Base-by-base conservation (phyloP, 2,888 invertebrate species). In the Selenia dentaria region DNA sequence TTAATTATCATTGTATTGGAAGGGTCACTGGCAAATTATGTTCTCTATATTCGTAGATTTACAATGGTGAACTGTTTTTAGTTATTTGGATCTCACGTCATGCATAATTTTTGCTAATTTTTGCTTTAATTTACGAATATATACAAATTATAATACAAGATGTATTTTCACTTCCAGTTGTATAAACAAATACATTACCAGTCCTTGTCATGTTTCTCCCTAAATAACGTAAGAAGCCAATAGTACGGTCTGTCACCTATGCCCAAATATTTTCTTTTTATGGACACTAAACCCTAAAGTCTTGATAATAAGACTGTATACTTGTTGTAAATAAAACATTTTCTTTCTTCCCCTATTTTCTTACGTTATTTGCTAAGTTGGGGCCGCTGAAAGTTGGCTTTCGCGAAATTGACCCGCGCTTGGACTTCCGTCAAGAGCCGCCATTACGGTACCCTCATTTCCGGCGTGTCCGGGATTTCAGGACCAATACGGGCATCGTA, bases 371-470 rank as follows among this genome's bases (percentile, higher is more conserved):
- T 74, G 64, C 65, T 48, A 59, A 66, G 70, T 70, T 65, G 63
- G 63, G 46, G 67, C 59, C 53, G 53, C 64, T 67, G 64, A 65
- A 71, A 67, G 63, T 57, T 56, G 51, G 50, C 54, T 54, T 57
- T 65, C 52, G 54, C 53, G 55, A 65, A 68, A 66, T 68, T 69
- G 74, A 70, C 71, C 74, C 69, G 58, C 62, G 68, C 66, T 65
- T 56, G 62, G 58, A 67, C 66, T 74, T 77, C 79, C 81, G 75
- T 54, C 59, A 51, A 66, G 67, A 61, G 68, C 63, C 68, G 70
- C 75, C 74, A 74, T 80, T 77, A 79, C 67, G 54, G 62, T 56
- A 65, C 70, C 77, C 74, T 76, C 70, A 74, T 79, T 80, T 82
- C 82, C 81, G 64, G 60, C 47, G 59, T 63, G 67, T 71, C 65